These are phyloP conservation scores for Nomada fucata DNA, from an alignment of 2,888 invertebrate genomes.

Conservation along the genomic window DNA sequence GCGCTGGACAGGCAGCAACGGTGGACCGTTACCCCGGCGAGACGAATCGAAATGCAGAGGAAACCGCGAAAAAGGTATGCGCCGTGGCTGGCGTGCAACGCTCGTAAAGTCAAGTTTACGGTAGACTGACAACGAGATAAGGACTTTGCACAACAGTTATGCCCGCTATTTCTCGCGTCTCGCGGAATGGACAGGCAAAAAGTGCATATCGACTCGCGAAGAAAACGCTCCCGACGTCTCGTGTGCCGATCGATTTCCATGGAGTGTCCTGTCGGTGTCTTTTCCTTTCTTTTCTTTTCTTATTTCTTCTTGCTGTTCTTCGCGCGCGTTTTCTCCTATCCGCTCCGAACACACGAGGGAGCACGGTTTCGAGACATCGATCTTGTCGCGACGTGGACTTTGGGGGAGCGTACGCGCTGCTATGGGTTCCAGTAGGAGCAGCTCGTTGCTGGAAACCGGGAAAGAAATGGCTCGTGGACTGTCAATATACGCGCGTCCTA, in stretches of 20 bases:
- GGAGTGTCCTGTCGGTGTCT: not conserved
- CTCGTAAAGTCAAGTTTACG: slow-evolving; percentile 79
- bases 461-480: slow-evolving; percentile 3
- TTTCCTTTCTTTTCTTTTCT: not conserved
- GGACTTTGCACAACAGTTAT: slow-evolving; percentile 77
- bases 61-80: slow-evolving; percentile 72
- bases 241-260: slow-evolving; percentile 10
- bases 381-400: not conserved
- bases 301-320: not conserved
- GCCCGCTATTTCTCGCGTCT: slow-evolving; percentile 74
- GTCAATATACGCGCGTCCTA: slow-evolving; percentile 13
- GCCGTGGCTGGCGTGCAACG: slow-evolving; percentile 47
- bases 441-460: not conserved
- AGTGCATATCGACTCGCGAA: slow-evolving; percentile 5
- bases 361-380: not conserved
- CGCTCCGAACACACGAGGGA: not conserved
- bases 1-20: slow-evolving; percentile 48
- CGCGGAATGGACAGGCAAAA: slow-evolving; percentile 16
- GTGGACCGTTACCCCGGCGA: slow-evolving; percentile 74
- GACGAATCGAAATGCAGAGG: slow-evolving; percentile 73
- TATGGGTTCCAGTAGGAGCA: not conserved
- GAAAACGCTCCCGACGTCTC: not conserved
- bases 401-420: no score
- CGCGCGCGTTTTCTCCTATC: not conserved
- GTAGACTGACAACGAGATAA: slow-evolving; percentile 77